These are phyloP conservation scores for Elegia similella DNA, from an alignment of 2,888 invertebrate genomes.

Conservation along the genomic window DNA sequence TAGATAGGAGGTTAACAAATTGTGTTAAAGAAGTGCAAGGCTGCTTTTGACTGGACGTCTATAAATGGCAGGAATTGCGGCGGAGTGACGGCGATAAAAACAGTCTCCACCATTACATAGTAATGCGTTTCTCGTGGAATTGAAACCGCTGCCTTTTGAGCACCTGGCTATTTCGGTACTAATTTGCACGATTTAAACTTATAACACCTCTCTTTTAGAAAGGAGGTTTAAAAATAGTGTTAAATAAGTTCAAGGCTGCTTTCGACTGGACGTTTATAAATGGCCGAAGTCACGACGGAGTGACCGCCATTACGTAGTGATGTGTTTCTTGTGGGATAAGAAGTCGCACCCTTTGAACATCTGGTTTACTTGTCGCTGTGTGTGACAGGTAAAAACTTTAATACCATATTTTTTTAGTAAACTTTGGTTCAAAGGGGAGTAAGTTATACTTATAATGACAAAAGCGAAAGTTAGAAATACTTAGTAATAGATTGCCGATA, in stretches of 20 bases:
- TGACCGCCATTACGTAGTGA: neutral
- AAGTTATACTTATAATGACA: too few relatives aligned
- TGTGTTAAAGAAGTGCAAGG: neutral
- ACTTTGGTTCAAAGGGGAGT: neutral
- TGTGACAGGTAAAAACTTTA: neutral
- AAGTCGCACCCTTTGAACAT: neutral
- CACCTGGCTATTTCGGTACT: neutral
- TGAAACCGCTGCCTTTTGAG: neutral
- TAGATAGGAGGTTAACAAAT: too few relatives aligned
- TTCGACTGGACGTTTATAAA: too few relatives aligned
- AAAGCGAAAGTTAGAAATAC: too few relatives aligned
- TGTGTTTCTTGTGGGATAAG: conserved; percentile 7
- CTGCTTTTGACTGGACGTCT: conserved; percentile 5
- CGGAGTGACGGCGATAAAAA: neutral
- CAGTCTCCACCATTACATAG: neutral
- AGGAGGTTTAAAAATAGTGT: too few relatives aligned
- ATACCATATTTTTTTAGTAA: neutral
- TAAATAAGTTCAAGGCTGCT: neutral
- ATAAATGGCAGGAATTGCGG: conserved; percentile 3
- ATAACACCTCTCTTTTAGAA: too few relatives aligned
- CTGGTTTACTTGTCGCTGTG: neutral
- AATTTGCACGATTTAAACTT: too few relatives aligned
- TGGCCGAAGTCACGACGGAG: neutral
- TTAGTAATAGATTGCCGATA: too few relatives aligned
- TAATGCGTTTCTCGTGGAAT: conserved; percentile 8